Evolutionary conservation across 2,888 invertebrate species (phyloP).

Genomic region (Tipula unca): DNA sequence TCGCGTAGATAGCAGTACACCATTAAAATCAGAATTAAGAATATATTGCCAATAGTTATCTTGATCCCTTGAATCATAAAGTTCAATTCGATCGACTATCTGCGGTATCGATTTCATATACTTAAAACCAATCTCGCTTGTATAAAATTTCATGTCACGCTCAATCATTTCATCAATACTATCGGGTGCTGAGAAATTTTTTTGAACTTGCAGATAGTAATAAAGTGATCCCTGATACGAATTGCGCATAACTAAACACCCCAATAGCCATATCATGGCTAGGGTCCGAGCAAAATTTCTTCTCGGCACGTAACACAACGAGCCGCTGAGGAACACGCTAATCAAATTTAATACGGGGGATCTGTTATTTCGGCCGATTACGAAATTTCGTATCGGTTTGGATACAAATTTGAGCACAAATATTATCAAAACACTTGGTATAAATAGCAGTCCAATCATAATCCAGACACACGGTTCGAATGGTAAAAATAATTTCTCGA

Average conservation of each 20-base stretch:
- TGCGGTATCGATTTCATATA: background rate
- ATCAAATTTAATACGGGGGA: conserved; percentile 22
- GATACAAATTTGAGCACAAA: conserved; percentile 17
- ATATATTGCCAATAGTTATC: background rate
- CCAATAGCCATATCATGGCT: conserved; percentile 23
- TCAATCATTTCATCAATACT: background rate
- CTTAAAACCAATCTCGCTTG: background rate
- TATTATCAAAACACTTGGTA: background rate
- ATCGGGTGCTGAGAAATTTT: background rate
- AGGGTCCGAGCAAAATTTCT: conserved; percentile 25
- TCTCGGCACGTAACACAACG: background rate
- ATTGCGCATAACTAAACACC: conserved; percentile 23
- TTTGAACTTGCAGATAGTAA: conserved; percentile 22
- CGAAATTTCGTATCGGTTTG: conserved; percentile 19
- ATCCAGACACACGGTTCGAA: conserved; percentile 20
- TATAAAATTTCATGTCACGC: background rate
- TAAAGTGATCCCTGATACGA: conserved; percentile 26
- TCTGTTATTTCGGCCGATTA: conserved; percentile 21
- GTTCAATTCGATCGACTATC: background rate
- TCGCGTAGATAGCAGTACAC: background rate
- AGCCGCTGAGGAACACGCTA: conserved; percentile 23
- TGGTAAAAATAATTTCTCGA: too few relatives aligned
- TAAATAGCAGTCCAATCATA: background rate
- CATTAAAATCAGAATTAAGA: background rate
- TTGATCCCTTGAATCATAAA: background rate